Evolutionary conservation across 2,888 invertebrate genomes (phyloP), one percentile per base, ranked within the genome.

Genomic region (Sicus ferrugineus): DNA sequence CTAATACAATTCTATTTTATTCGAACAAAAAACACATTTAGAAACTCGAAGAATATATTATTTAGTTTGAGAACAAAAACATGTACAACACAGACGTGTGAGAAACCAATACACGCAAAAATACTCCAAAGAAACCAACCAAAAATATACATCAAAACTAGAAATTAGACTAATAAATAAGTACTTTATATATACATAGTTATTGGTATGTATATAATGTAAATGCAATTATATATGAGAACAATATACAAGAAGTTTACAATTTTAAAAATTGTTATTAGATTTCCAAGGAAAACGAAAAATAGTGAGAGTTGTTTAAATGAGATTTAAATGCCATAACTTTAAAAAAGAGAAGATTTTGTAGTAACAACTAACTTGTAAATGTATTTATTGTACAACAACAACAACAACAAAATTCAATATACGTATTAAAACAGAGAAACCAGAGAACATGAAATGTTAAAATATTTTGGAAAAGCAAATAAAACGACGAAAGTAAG

Each of bases 121-220:
- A 83, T 84, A 83, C 83, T 83, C 83, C 83, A 83, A 83, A 83
- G 83, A 83, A 84, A 84, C 80, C 83, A 84, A 83, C 83, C 83
- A 83, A 83, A 83, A 34, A 63, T 50, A 50, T 63, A 31, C 31
- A 59, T 59, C 23, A 28, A 54, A 54, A 50, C n/a, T 7, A 26
- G 21, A 54, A 19, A 23, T 23, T 16, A 54, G 6, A 52, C 21
- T 9, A 56, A 42, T n/a, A 42, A 42, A 42, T 42, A n/a, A 42
- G n/a, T 42, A 56, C 19, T 52, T 52, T 52, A 59, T 59, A 59
- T 59, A 63, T 63, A 63, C 9, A 63, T n/a, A 46, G 21, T 30
- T 38, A 34, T 26, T 38, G n/a, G 42, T 65, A 52, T 65, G 52
- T 65, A 31, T 65, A 34, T 65, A 52, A 26, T 65, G 34, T 38